Evolutionary conservation across 2,113 vertebrate genomes (phyloP), one percentile per base, ranked within the genome.

Genomic region (Clarias gariepinus): DNA sequence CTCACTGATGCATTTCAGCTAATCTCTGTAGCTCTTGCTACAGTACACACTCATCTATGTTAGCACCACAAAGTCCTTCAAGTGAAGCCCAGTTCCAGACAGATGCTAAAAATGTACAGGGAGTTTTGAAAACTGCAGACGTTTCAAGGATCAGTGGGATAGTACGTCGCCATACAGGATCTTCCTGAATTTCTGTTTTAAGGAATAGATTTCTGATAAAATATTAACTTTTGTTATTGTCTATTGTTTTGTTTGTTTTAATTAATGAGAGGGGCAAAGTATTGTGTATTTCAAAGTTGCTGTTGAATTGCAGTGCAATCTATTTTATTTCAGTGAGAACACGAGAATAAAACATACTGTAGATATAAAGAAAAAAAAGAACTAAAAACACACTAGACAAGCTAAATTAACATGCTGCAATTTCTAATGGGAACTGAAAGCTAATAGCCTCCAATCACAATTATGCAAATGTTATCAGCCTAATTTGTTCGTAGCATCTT

Each of bases 381-480:
- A 19, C 11, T 16, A 13, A 36, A 4, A 33, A 57, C 47, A 77
- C 6, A 55, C 25, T 8, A 78, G 13, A 28, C 77, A 58, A 58
- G 77, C 3, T 16, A 58, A 57, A 55, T 78, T 28, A 80, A 8
- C 77, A 80, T 33, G 10, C 18, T 60, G 36, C 10, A 11, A 79
- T 30, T 21, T 36, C 60, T 47, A 47, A 82, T 82, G 18, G 47
- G 15, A 82, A 30, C 23, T 55, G 81, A 82, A 82, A 82, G 47
- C 81, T 53, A 19, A 15, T 82, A 68, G 81, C 81, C 81, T 82
- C 81, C 16, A 28, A 64, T 82, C 63, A 66, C 36, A 64, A 30
- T 82, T 82, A 82, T 82, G 81, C 63, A 68, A 82, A 82, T 82
- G 3, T 68, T 28, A 52, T 28, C 4, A 82, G 61, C 63, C 41